phyloP scores from a whole-genome alignment of 1,140 invertebrate species.

The Ganaspis sp. region DNA sequence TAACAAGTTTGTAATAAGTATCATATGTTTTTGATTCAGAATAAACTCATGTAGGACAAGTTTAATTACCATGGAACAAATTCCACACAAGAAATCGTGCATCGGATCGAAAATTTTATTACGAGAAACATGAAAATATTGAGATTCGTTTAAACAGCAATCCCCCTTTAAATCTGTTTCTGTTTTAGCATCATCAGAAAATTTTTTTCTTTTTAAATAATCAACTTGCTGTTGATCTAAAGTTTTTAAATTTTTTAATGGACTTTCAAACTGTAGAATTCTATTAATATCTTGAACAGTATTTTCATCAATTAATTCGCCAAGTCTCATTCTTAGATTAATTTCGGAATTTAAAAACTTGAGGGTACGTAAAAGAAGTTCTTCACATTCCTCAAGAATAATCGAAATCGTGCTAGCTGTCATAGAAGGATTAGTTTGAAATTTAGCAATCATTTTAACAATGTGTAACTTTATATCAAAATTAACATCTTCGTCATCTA shows the following conservation, averaged over 20 bases:
- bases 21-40: conserved; percentile 29
- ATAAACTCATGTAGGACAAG: conserved; percentile 25
- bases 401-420: conserved; percentile 35
- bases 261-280: conserved; percentile 38
- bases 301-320: conserved; percentile 32
- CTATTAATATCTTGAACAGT: conserved; percentile 31
- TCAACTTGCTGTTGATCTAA: neutral
- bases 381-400: conserved; percentile 42
- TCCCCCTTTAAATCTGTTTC: neutral
- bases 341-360: conserved; percentile 40
- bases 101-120: conserved; percentile 35
- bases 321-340: conserved; percentile 15
- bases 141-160: neutral
- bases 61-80: conserved; percentile 31
- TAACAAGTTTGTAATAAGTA: conserved; percentile 34
- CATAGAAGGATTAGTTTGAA: conserved; percentile 42
- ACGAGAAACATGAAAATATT: conserved; percentile 2
- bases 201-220: neutral
- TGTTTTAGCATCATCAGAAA: neutral
- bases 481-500: conserved; percentile 26
- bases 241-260: conserved; percentile 42
- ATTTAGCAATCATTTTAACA: conserved; percentile 41
- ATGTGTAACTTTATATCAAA: conserved; percentile 35
- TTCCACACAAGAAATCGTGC: conserved; percentile 27
- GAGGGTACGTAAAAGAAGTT: conserved; percentile 20